Percentiles rank a stretch among this genome's conserved stretches.
Conservation (phyloP, 2,113 vertebrate genomes). For the Chaetodon auriga region DNA sequence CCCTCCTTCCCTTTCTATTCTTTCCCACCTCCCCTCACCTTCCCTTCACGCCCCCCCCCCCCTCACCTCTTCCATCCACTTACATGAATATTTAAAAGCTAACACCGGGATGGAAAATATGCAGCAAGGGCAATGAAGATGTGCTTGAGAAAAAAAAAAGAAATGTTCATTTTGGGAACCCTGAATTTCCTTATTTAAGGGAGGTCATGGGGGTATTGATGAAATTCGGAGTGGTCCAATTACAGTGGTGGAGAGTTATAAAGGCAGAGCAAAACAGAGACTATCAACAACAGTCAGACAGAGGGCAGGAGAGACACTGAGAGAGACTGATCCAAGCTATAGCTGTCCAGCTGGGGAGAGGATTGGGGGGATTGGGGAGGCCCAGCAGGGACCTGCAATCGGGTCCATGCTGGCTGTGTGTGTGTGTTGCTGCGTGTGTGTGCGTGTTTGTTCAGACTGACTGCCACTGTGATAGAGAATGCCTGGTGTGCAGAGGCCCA, state of each 20-base stretch:
- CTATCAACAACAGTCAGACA: slow-evolving; percentile 19
- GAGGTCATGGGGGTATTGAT: slow-evolving; percentile 24
- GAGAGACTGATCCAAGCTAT: slow-evolving; percentile 45
- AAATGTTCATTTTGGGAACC: slow-evolving; percentile 46
- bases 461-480: slow-evolving; percentile 69
- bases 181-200: slow-evolving; percentile 40
- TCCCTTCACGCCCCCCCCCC: neutral
- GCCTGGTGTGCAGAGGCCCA: slow-evolving; percentile 78
- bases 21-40: slow-evolving; percentile 53
- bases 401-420: slow-evolving; percentile 56
- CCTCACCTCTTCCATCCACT: slow-evolving; percentile 71
- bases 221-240: slow-evolving; percentile 30
- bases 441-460: slow-evolving; percentile 32
- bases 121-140: slow-evolving; percentile 60
- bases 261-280: slow-evolving; percentile 37
- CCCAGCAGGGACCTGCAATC: slow-evolving; percentile 57
- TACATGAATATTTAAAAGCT: slow-evolving; percentile 83
- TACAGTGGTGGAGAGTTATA: slow-evolving; percentile 15
- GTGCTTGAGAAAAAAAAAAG: slow-evolving; percentile 3
- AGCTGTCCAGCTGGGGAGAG: slow-evolving; percentile 66
- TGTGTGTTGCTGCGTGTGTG: slow-evolving; percentile 45
- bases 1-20: slow-evolving; percentile 60
- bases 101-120: slow-evolving; percentile 73
- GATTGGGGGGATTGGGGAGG: slow-evolving; percentile 58
- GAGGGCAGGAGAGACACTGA: slow-evolving; percentile 37